phyloP scores from a whole-genome alignment of 2,888 invertebrate species.

The Eurytoma californica region DNA sequence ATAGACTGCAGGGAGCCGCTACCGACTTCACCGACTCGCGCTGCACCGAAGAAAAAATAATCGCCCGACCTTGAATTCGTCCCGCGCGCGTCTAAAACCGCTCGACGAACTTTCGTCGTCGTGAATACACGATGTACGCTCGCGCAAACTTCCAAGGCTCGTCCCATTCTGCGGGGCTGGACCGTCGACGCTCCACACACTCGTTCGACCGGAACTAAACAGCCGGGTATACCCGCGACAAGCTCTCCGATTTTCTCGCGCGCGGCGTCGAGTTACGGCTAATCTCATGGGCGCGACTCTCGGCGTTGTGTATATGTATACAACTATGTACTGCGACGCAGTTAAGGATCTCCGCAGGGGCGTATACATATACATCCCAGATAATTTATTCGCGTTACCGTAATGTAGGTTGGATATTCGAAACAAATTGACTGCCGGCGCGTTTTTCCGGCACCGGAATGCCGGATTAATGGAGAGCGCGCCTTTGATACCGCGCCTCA shows the following conservation, averaged over 20 bases:
- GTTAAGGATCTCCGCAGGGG: constrained; percentile 25
- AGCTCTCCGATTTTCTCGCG: not conserved
- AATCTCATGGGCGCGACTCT: constrained; percentile 7
- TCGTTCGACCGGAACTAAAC: not conserved
- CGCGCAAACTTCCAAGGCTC: no score
- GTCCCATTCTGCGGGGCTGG: not conserved
- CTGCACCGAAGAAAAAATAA: no score
- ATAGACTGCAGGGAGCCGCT: no score
- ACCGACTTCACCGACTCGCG: no score
- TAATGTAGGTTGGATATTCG: constrained; percentile 20
- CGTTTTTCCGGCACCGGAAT: not conserved
- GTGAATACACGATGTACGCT: no score
- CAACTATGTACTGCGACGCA: no score
- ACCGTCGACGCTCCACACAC: not conserved
- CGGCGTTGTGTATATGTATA: not conserved
- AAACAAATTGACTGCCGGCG: constrained; percentile 21
- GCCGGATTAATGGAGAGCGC: not conserved
- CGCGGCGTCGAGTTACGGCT: not conserved
- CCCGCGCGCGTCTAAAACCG: no score
- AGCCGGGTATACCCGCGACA: not conserved
- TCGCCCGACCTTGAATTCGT: no score
- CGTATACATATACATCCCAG: not conserved
- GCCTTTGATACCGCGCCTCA: not conserved
- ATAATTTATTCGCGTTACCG: constrained; percentile 19
- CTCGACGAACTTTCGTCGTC: no score